phyloP scores from a whole-genome alignment of 1,140 invertebrate genomes.

The Caenorhabditis tropicalis region DNA sequence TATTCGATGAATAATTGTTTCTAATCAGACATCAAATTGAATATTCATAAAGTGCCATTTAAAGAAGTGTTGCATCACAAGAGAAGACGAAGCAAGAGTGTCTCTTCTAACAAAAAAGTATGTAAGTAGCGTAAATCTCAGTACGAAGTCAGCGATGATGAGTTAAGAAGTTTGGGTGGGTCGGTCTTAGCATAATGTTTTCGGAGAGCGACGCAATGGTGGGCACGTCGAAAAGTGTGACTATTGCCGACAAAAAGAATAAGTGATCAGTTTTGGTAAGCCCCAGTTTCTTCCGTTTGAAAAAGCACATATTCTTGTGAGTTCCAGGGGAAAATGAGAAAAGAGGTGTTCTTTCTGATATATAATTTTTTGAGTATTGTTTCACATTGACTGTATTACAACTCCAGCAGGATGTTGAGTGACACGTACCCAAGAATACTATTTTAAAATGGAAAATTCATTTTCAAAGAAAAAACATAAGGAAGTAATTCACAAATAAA shows the following conservation, averaged over 20 bases:
- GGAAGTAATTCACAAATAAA: too few relatives aligned
- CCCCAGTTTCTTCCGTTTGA: conserved; percentile 26
- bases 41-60: conserved; percentile 2
- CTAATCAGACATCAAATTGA: not conserved
- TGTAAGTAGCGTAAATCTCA: conserved; percentile 2
- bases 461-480: too few relatives aligned
- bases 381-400: too few relatives aligned
- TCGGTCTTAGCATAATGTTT: conserved; percentile 43
- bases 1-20: conserved; percentile 10
- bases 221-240: conserved; percentile 24
- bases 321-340: too few relatives aligned
- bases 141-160: conserved; percentile 34
- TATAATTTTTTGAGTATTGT: too few relatives aligned
- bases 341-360: not conserved
- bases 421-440: too few relatives aligned
- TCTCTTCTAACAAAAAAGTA: not conserved
- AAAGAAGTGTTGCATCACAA: not conserved
- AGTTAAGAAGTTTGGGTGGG: conserved; percentile 41
- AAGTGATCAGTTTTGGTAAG: conserved; percentile 40
- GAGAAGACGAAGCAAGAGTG: not conserved
- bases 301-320: conserved; percentile 28
- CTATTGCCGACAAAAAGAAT: conserved; percentile 45
- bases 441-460: too few relatives aligned
- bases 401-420: too few relatives aligned
- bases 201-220: not conserved